Evolutionary conservation across 2,888 invertebrate species (phyloP).

Genomic region (Coleophora flavipennella): DNA sequence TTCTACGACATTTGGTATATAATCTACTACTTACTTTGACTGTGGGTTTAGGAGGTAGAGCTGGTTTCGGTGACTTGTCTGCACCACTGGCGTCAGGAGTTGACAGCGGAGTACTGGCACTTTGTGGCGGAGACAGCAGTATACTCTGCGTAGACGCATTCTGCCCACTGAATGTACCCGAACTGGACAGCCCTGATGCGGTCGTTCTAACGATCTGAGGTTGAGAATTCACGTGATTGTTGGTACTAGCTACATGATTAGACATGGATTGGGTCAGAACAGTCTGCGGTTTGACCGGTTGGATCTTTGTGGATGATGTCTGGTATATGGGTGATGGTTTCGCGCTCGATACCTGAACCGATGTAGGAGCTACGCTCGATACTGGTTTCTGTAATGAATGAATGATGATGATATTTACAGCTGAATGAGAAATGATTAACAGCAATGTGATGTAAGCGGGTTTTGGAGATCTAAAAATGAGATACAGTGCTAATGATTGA

Average conservation of each 20-base stretch:
- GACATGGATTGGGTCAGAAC: constrained; percentile 66
- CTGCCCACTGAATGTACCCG: constrained; percentile 54
- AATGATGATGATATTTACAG: constrained; percentile 64
- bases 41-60: constrained; percentile 87
- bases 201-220: constrained; percentile 68
- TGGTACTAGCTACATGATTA: constrained; percentile 58
- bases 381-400: constrained; percentile 83
- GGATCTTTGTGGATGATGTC: constrained; percentile 85
- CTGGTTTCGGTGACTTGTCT: constrained; percentile 79
- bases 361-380: constrained; percentile 88
- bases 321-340: constrained; percentile 85
- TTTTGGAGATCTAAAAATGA: background rate
- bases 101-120: constrained; percentile 72
- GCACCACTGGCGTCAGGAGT: constrained; percentile 67
- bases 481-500: background rate
- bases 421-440: constrained; percentile 27
- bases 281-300: constrained; percentile 85
- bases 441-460: constrained; percentile 10
- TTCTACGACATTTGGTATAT: too few relatives aligned
- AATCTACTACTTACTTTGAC: constrained; percentile 57
- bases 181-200: constrained; percentile 63
- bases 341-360: constrained; percentile 76
- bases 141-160: constrained; percentile 58
- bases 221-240: constrained; percentile 49
- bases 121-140: constrained; percentile 74